Evolutionary conservation across 2,797 vertebrate genomes (phyloP).

Genomic region (Neomorphus geoffroyi): DNA sequence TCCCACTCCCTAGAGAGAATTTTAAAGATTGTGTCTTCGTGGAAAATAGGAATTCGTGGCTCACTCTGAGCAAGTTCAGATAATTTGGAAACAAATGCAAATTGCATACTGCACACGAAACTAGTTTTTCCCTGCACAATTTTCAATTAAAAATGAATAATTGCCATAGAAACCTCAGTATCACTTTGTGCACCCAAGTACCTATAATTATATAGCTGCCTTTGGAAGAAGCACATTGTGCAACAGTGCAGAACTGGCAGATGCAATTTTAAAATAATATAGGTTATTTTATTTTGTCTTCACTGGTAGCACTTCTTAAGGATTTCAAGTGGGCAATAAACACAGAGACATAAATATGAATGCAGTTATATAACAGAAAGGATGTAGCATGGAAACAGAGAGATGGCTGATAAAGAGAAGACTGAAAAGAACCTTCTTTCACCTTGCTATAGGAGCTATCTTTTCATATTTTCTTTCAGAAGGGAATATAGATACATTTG

Average conservation of each 20-base stretch:
- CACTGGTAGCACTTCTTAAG: neutral
- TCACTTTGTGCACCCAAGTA: conserved; percentile 22
- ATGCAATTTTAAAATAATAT: neutral
- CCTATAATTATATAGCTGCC: conserved; percentile 1
- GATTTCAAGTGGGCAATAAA: neutral
- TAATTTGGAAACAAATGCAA: conserved; percentile 31
- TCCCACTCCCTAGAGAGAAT: neutral
- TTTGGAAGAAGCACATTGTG: conserved; percentile 2
- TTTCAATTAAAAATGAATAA: conserved; percentile 62
- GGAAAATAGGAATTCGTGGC: neutral
- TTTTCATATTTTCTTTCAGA: neutral
- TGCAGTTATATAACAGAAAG: neutral
- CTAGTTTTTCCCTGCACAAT: neutral
- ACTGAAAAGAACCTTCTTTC: neutral
- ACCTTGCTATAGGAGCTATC: neutral
- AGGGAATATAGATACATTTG: neutral
- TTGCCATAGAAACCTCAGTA: conserved; percentile 1
- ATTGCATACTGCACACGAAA: neutral
- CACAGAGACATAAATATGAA: neutral
- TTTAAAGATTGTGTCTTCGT: neutral
- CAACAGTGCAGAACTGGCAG: neutral
- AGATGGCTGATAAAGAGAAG: neutral
- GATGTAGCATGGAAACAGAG: neutral
- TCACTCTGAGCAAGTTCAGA: neutral
- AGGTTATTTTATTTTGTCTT: conserved; percentile 4